A percentile compares a stretch with the other conserved stretches of the same genome.
These are phyloP conservation scores for Helicoverpa assulta DNA, from an alignment of 2,888 invertebrate genomes.

Conservation along the genomic window DNA sequence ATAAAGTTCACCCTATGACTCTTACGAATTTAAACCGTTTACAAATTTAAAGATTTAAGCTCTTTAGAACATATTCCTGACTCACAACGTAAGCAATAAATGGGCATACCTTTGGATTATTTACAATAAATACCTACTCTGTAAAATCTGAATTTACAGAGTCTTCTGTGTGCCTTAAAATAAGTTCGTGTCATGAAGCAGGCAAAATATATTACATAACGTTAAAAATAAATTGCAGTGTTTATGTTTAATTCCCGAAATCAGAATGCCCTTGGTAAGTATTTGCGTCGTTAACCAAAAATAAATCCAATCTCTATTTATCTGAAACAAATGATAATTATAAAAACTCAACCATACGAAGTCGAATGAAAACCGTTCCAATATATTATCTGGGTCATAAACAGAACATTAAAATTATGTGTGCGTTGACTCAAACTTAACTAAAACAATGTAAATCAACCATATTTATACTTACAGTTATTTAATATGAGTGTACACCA, in stretches of 20 bases:
- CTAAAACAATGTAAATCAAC: too few relatives aligned
- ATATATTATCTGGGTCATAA: too few relatives aligned
- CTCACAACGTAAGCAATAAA: too few relatives aligned
- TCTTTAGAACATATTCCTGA: constrained; percentile 1
- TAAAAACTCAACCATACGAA: constrained; percentile 17
- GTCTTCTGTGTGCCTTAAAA: too few relatives aligned
- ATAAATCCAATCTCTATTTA: constrained; percentile 14
- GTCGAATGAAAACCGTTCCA: constrained; percentile 15
- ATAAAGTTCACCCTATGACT: constrained; percentile 14
- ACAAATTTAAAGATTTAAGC: constrained; percentile 11
- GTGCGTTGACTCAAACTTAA: too few relatives aligned
- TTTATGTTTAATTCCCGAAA: constrained; percentile 25
- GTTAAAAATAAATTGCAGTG: constrained; percentile 18
- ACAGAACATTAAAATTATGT: too few relatives aligned
- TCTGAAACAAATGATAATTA: constrained; percentile 22
- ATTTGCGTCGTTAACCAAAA: constrained; percentile 21
- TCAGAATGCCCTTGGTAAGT: constrained; percentile 23
- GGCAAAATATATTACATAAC: background rate
- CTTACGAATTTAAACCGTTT: constrained; percentile 6
- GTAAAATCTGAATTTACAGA: too few relatives aligned
- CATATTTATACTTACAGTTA: too few relatives aligned
- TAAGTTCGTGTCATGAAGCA: too few relatives aligned
- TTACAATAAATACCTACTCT: too few relatives aligned
- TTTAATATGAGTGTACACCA: too few relatives aligned
- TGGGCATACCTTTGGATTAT: too few relatives aligned